Base-by-base conservation (phyloP, 1,140 invertebrate genomes). In the Orius insidiosus region DNA sequence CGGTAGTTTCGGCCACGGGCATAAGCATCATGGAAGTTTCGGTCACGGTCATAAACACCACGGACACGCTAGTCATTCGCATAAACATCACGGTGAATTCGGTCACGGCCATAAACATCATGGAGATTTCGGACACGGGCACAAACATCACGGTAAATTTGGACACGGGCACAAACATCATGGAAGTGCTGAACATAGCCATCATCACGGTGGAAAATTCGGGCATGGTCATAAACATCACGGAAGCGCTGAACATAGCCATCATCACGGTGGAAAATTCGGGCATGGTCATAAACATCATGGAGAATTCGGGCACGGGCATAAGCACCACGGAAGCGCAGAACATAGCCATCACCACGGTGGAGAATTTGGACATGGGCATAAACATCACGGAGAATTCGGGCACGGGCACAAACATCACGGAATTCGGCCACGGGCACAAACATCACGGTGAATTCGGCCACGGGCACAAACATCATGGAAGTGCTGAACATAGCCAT, bases 141-240 rank as follows among this genome's bases (percentile, higher is more conserved):
- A 49, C 35, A 36, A 49, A 13, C 47, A 49, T 14, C 33, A 36
- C 5, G 47, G 47, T 2, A 34, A 49, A 31, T 18, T 31, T 32
- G 47, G 32, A 1, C 47, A 49, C 24, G 41, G 42, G 2, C 47
- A 49, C 19, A 49, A 49, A 33, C 47, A 49, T 33, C 47, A 49
- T 14, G 47, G 47, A 15, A n/a, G 36, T 19, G 36, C 38, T 13
- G 47, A 35, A 1, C 47, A 49, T 39, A 35, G 42, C 5, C 47
- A 49, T 42, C 36, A 49, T 16, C 47, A 49, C 15, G 5, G 19
- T 10, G 47, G 47, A 31, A 41, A 44, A 19, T 15, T 18, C 16
- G 47, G 34, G 15, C 47, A 49, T 36, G 34, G 42, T 19, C 47
- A 49, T 42, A 49, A 49, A 38, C 47, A 49, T 33, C 38, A 49